phyloP scores from a whole-genome alignment of 2,797 vertebrate species.

The Myotis vivesi region DNA sequence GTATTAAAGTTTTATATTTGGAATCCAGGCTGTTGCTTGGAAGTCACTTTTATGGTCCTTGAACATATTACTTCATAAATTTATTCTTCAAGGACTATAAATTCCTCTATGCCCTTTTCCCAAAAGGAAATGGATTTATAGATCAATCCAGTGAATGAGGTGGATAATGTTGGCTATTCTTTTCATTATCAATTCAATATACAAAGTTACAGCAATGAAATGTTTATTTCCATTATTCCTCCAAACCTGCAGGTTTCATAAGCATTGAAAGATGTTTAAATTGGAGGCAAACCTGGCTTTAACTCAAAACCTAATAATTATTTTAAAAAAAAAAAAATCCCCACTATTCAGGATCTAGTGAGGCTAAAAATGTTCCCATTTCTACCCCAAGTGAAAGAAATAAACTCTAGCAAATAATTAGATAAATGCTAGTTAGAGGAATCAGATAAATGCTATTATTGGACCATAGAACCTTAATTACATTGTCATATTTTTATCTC shows the following conservation, averaged over 20 bases:
- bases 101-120: background rate
- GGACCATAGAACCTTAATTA: background rate
- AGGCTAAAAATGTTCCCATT: background rate
- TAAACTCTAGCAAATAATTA: background rate
- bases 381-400: background rate
- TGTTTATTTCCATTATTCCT: background rate
- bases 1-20: background rate
- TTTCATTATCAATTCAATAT: slow-evolving; percentile 10
- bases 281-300: background rate
- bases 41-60: slow-evolving; percentile 15
- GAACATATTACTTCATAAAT: background rate
- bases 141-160: background rate
- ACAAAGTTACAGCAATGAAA: slow-evolving; percentile 27
- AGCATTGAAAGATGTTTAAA: background rate
- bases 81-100: background rate
- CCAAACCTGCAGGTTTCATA: background rate
- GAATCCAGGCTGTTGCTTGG: background rate
- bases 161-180: background rate
- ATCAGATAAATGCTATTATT: background rate
- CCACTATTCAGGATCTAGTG: background rate
- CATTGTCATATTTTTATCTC: background rate
- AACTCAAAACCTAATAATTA: slow-evolving; percentile 6
- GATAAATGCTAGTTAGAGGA: background rate
- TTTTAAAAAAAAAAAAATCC: background rate
- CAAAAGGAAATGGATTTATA: slow-evolving; percentile 1